Percentiles rank a stretch among this genome's conserved stretches.
Conservation (phyloP, 1,140 invertebrate genomes). For the Achatina immaculata region DNA sequence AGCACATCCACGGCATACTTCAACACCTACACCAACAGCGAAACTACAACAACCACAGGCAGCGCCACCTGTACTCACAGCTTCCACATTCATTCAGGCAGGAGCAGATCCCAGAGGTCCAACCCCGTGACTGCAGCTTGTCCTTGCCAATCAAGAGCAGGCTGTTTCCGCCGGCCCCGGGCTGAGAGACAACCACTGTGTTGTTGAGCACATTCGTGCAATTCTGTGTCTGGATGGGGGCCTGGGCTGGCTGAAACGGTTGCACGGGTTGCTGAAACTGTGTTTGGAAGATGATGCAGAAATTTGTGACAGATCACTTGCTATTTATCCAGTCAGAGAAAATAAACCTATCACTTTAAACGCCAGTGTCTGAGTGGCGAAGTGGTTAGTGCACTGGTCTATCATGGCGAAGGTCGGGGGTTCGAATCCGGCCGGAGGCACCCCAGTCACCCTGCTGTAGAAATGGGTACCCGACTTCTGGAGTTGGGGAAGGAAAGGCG, state of each 20-base stretch:
- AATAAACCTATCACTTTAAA: too few species aligned
- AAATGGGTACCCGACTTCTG: too few species aligned
- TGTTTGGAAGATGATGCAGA: too few species aligned
- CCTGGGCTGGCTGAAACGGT: neutral
- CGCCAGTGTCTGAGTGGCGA: too few species aligned
- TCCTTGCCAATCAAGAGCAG: conserved; percentile 24
- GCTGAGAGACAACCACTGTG: conserved; percentile 33
- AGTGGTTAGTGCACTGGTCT: too few species aligned
- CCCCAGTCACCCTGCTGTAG: too few species aligned
- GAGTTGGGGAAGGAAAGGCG: too few species aligned
- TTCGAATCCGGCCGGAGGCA: too few species aligned
- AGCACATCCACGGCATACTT: neutral
- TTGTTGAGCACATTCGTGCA: neutral
- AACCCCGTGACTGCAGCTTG: conserved; percentile 24
- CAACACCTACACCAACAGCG: neutral
- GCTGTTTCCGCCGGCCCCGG: neutral
- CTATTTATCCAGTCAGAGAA: too few species aligned
- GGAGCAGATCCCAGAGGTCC: conserved; percentile 35
- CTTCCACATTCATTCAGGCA: conserved; percentile 31
- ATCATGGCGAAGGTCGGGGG: too few species aligned
- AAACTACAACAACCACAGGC: neutral
- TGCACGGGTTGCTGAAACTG: neutral
- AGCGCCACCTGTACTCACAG: conserved; percentile 28
- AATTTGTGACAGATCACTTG: too few species aligned
- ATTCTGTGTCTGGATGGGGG: neutral